phyloP scores from a whole-genome alignment of 2,113 vertebrate genomes.

The Triplophysa dalaica region DNA sequence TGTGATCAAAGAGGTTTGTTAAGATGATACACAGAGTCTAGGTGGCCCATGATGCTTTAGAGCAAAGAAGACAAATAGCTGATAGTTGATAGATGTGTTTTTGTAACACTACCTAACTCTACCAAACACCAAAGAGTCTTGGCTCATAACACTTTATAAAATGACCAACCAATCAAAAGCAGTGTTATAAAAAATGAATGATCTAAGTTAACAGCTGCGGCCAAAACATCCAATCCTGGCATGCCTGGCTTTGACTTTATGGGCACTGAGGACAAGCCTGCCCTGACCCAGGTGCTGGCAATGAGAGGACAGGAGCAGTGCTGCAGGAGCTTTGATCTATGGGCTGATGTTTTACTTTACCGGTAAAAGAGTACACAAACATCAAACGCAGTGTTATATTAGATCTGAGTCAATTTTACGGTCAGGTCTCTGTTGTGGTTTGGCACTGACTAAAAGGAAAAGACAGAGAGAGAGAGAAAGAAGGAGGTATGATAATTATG shows the following conservation, averaged over 20 bases:
- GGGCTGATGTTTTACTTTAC: constrained; percentile 33
- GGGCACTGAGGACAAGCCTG: neutral
- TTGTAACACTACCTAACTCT: constrained; percentile 21
- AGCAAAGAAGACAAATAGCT: neutral
- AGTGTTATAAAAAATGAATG: neutral
- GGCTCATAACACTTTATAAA: neutral
- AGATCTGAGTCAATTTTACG: constrained; percentile 23
- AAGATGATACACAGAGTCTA: neutral
- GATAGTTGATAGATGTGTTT: constrained; percentile 30
- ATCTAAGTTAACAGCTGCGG: neutral
- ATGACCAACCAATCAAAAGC: constrained; percentile 6
- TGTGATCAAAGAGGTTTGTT: constrained; percentile 23
- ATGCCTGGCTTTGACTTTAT: constrained; percentile 24
- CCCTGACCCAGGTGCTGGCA: constrained; percentile 34
- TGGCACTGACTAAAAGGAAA: constrained; percentile 27
- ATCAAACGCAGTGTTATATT: constrained; percentile 42
- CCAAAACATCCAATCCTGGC: neutral
- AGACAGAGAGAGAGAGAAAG: constrained; percentile 23
- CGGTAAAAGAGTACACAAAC: constrained; percentile 39
- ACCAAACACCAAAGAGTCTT: constrained; percentile 5
- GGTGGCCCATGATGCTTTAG: neutral
- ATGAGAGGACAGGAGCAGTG: constrained; percentile 30
- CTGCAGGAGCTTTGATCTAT: constrained; percentile 41
- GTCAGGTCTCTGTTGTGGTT: constrained; percentile 47
- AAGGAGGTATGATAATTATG: constrained; percentile 19